Percentiles rank a stretch among this genome's conserved stretches.
These are phyloP conservation scores for Atrichornis clamosus DNA, from an alignment of 2,113 vertebrate species.

Conservation along the genomic window DNA sequence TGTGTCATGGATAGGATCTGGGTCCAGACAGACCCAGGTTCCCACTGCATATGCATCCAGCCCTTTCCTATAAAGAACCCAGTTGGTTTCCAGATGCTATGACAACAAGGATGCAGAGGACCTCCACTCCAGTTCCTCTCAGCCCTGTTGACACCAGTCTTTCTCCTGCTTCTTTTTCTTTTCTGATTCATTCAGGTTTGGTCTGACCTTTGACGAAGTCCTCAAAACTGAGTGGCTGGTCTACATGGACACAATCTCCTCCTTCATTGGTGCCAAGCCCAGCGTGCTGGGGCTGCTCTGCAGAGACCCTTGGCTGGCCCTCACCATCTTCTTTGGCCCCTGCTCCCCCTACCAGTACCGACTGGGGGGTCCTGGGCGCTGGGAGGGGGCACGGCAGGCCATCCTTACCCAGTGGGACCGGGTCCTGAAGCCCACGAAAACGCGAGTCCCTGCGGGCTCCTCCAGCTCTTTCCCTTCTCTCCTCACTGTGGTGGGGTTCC, in stretches of 20 bases:
- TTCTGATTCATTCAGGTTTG: constrained; percentile 74
- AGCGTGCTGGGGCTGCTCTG: constrained; percentile 70
- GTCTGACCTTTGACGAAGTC: constrained; percentile 78
- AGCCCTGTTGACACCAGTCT: background rate
- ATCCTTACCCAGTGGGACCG: constrained; percentile 86
- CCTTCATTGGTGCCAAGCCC: constrained; percentile 73
- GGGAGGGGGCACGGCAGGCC: constrained; percentile 82
- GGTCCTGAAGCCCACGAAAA: constrained; percentile 73
- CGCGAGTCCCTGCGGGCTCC: constrained; percentile 25
- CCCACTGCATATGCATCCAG: fast-evolving
- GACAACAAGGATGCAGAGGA: background rate
- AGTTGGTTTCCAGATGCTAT: fast-evolving
- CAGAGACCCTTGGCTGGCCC: constrained; percentile 76
- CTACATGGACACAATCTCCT: constrained; percentile 83
- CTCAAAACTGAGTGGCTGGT: constrained; percentile 79
- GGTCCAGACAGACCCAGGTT: background rate
- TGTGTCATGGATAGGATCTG: background rate
- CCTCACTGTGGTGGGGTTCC: constrained; percentile 23
- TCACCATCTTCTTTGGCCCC: constrained; percentile 77
- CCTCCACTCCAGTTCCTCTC: background rate
- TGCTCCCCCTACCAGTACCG: constrained; percentile 82
- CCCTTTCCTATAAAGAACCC: background rate
- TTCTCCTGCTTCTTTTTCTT: background rate
- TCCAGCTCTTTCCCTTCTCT: background rate
- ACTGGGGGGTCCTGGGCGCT: constrained; percentile 79